Evolutionary conservation across 2,797 vertebrate species (phyloP).

Genomic region (Gymnothorax reevesii): DNA sequence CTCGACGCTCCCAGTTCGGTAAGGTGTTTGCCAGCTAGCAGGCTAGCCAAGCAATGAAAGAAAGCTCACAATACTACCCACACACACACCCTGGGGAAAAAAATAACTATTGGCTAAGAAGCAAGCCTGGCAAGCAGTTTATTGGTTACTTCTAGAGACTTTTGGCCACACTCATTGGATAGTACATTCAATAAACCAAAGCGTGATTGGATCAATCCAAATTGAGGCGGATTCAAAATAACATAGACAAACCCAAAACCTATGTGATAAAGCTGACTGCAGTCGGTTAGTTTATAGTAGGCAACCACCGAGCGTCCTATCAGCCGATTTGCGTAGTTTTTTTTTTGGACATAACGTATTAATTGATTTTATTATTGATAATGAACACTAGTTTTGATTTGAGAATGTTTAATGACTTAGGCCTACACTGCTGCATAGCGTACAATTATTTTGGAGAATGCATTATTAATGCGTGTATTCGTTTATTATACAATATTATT

Average conservation of each 20-base stretch:
- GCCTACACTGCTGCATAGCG: not conserved
- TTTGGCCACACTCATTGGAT: slow-evolving; percentile 8
- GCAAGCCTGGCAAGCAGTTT: not conserved
- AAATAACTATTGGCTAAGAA: slow-evolving; percentile 19
- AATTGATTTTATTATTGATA: too few species aligned
- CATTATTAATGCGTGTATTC: not conserved
- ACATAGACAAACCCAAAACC: not conserved
- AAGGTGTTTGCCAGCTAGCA: too few species aligned
- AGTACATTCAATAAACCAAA: slow-evolving; percentile 3
- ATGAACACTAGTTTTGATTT: not conserved
- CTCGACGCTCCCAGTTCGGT: too few species aligned
- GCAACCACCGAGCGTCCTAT: not conserved
- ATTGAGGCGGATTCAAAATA: slow-evolving; percentile 17
- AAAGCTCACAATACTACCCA: not conserved
- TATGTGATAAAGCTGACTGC: too few species aligned
- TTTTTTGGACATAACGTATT: not conserved
- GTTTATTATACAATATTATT: too few species aligned
- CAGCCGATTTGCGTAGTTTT: not conserved
- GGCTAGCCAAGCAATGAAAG: not conserved
- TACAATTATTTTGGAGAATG: not conserved
- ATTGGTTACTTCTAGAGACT: slow-evolving; percentile 17
- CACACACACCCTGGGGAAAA: too few species aligned
- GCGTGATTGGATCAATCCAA: slow-evolving; percentile 11
- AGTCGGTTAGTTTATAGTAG: not conserved
- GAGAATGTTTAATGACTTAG: not conserved